A percentile compares a stretch with the other conserved stretches of the same genome.
These are phyloP conservation scores for Apodemus sylvaticus DNA, from an alignment of 2,113 vertebrate genomes.

Conservation along the genomic window DNA sequence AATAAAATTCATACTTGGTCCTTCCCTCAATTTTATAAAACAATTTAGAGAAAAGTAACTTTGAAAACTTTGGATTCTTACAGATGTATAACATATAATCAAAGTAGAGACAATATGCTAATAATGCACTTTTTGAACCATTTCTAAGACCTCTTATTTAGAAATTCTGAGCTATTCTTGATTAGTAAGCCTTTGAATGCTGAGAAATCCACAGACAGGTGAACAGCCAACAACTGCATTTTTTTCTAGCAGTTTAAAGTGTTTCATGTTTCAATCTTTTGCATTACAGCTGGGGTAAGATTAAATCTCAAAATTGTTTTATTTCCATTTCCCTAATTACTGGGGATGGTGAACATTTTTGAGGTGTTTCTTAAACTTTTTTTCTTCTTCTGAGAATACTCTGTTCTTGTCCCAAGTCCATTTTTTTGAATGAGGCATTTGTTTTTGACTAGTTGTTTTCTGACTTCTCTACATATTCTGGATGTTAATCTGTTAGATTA, in stretches of 20 bases:
- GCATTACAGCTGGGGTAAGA: background rate
- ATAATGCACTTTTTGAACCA: background rate
- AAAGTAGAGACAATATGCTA: background rate
- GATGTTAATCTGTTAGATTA: background rate
- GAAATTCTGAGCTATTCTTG: background rate
- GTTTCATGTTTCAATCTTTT: background rate
- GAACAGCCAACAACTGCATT: background rate
- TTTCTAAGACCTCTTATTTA: background rate
- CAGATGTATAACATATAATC: background rate
- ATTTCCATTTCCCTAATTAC: background rate
- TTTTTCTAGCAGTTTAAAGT: background rate
- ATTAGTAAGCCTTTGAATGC: slow-evolving; percentile 3
- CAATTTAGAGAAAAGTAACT: slow-evolving; percentile 8
- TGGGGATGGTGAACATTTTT: background rate
- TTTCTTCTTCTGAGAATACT: background rate
- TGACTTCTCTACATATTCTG: background rate
- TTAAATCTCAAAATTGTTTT: background rate
- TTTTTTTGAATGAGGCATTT: background rate
- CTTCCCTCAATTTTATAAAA: slow-evolving; percentile 40
- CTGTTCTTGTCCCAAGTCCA: background rate
- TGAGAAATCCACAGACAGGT: background rate
- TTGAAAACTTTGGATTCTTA: slow-evolving; percentile 42
- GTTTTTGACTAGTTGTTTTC: background rate
- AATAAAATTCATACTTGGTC: slow-evolving; percentile 35
- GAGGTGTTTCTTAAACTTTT: background rate